Evolutionary conservation across 1,140 invertebrate genomes (phyloP).

Genomic region (Drosophila fuyamai): DNA sequence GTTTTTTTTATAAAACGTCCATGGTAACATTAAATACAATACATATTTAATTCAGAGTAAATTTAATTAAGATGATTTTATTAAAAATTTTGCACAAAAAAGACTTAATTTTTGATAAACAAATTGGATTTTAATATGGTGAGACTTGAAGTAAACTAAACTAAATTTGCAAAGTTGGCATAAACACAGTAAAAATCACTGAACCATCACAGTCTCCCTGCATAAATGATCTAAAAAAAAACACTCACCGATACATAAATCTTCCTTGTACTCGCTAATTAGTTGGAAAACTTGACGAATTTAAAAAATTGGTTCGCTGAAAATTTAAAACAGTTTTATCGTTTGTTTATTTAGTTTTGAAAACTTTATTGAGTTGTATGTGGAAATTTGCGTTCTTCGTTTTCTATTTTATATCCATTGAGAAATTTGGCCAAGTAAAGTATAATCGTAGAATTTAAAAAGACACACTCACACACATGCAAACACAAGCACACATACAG

Average conservation of each 20-base stretch:
- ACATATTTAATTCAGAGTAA: too few species aligned
- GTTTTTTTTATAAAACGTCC: too few species aligned
- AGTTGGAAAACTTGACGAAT: conserved; percentile 28
- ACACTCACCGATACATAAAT: conserved; percentile 40
- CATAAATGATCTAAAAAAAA: conserved; percentile 15
- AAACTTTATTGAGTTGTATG: conserved; percentile 16
- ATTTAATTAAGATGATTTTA: too few species aligned
- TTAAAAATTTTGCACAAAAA: too few species aligned
- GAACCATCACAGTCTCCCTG: conserved; percentile 20
- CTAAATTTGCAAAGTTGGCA: neutral
- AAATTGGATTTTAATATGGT: too few species aligned
- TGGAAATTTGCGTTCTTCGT: conserved; percentile 5
- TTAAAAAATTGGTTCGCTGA: conserved; percentile 21
- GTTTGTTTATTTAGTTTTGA: neutral
- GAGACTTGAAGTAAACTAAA: neutral
- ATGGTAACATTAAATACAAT: too few species aligned
- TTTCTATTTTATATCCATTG: conserved; percentile 15
- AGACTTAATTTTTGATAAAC: too few species aligned
- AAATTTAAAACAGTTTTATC: conserved; percentile 8
- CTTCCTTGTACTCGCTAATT: conserved; percentile 28
- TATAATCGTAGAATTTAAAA: conserved; percentile 30
- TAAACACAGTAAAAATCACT: conserved; percentile 20
- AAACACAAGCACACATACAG: conserved; percentile 23
- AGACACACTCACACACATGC: conserved; percentile 18
- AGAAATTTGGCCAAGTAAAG: conserved; percentile 44